Evolutionary conservation across 2,888 invertebrate genomes (phyloP).

Genomic region (Cataglyphis rosenhaueri): DNA sequence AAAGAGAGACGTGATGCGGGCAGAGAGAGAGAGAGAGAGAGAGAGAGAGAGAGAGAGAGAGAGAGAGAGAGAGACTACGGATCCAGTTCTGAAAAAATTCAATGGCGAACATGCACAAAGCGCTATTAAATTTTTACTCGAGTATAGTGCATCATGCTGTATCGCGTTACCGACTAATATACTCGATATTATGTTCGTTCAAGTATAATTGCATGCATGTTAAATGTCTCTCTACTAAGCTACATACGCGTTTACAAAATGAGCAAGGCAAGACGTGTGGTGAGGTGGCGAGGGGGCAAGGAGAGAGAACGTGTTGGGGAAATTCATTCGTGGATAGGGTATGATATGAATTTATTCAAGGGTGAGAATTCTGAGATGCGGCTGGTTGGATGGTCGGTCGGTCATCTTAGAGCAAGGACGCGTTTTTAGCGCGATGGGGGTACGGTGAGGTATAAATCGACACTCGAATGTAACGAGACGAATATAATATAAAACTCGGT

Average conservation of each 20-base stretch:
- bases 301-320: constrained; percentile 20
- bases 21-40: constrained; percentile 58
- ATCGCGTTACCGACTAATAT: constrained; percentile 60
- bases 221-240: constrained; percentile 59
- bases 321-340: constrained; percentile 20
- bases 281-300: constrained; percentile 57
- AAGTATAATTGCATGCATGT: constrained; percentile 64
- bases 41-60: constrained; percentile 43
- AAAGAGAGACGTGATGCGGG: constrained; percentile 66
- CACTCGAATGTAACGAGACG: constrained; percentile 71
- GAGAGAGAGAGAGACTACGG: constrained; percentile 20
- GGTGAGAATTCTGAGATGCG: constrained; percentile 50
- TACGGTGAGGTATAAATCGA: constrained; percentile 71
- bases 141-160: constrained; percentile 72
- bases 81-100: constrained; percentile 65
- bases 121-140: constrained; percentile 61
- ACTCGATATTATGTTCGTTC: constrained; percentile 54
- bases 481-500: constrained; percentile 68
- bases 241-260: constrained; percentile 73
- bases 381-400: constrained; percentile 75
- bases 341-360: constrained; percentile 29
- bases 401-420: constrained; percentile 73
- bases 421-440: constrained; percentile 72
- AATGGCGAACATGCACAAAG: constrained; percentile 60
- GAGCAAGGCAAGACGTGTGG: constrained; percentile 76